Conservation (phyloP, 2,797 vertebrate species). For the Sternotherus odoratus region DNA sequence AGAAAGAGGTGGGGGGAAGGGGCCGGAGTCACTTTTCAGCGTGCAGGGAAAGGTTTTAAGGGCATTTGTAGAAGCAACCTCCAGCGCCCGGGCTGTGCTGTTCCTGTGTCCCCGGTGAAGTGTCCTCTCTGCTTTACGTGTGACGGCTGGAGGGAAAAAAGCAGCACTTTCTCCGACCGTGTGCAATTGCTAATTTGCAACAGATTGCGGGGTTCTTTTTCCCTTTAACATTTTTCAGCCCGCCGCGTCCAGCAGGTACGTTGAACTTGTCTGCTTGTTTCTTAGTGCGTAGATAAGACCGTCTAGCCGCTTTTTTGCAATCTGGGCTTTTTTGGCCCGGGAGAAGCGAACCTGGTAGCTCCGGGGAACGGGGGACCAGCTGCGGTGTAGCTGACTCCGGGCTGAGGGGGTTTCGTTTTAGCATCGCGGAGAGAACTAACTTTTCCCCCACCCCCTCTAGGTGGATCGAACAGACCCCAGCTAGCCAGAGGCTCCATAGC, state of each 20-base stretch:
- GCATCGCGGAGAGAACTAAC: constrained; percentile 25
- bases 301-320: neutral
- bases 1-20: constrained; percentile 75
- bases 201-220: constrained; percentile 53
- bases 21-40: constrained; percentile 81
- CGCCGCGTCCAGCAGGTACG: constrained; percentile 89
- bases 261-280: constrained; percentile 68
- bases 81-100: constrained; percentile 71
- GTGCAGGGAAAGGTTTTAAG: constrained; percentile 82
- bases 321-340: constrained; percentile 22
- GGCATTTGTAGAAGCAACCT: constrained; percentile 83
- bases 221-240: constrained; percentile 74
- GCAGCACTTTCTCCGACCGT: constrained; percentile 46
- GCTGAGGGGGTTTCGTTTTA: constrained; percentile 16
- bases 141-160: constrained; percentile 73
- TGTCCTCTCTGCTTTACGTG: constrained; percentile 75
- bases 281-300: constrained; percentile 13
- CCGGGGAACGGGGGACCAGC: constrained; percentile 22
- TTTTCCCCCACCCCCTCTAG: constrained; percentile 36
- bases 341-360: constrained; percentile 20
- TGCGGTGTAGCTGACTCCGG: constrained; percentile 50
- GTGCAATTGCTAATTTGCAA: constrained; percentile 71
- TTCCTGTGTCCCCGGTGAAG: constrained; percentile 76
- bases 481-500: neutral
- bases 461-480: neutral